Base-by-base conservation (phyloP, 2,797 vertebrate species). In the Gymnoscopelus microlampas region DNA sequence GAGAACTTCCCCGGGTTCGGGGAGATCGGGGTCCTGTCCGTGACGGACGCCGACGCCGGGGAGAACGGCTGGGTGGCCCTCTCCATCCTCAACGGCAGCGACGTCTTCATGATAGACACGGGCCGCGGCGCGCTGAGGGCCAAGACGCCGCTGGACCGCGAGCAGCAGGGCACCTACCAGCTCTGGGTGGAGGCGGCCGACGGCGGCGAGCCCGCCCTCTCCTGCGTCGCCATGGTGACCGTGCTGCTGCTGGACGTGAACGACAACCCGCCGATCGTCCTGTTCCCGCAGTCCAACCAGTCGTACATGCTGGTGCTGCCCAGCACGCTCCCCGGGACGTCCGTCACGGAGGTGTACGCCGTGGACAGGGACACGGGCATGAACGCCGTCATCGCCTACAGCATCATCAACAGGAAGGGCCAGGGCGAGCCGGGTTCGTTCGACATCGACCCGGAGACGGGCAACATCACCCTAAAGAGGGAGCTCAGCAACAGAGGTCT, bases 1-100 rank as follows among this genome's bases (percentile, higher is more conserved):
- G 98, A 99, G 91, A 99, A 99, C 83, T 97, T 99, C 66, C 97
- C 97, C 0, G 97, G 96, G 5, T 99, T 95, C n/a, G 97, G 97
- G 3, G 97, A 99, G 88, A 99, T 99, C 3, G 98, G 98, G 53
- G 92, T 98, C 63, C 95, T 99, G 69, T 97, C 97, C 0, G 97
- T 98, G 70, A 97, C 95, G 0, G 98, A 99, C 74, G 95, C 97
- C 1, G 98, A 99, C 55, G 91, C 95, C 2, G 98, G 96, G 2
- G 92, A 94, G 50, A 99, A 99, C 24, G 96, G 97, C 60, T 98
- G 96, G 97, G 95, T 99, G 44, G 96, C 97, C 4, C 95, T 99
- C 78, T 98, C 97, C 0, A 96, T 99, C 78, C 76, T 98, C 66
- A 99, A 99, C 0, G 96, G 97, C 66, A 99, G 96, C 24, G 96